These are phyloP conservation scores for Pseudochirops cupreus DNA, from an alignment of 2,797 vertebrate species.

Conservation along the genomic window DNA sequence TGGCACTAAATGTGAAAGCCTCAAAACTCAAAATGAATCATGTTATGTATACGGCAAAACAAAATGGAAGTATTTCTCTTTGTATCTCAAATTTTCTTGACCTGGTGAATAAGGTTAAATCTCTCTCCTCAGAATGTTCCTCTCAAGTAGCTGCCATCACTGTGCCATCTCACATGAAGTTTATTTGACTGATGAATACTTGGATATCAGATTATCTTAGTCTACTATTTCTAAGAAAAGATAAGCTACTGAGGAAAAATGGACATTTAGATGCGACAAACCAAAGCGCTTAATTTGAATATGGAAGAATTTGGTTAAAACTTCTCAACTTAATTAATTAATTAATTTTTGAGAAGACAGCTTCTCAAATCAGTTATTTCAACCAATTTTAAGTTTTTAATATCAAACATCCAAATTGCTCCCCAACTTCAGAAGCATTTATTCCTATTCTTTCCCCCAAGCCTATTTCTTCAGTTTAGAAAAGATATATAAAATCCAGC, in stretches of 20 bases:
- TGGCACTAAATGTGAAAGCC: constrained; percentile 69
- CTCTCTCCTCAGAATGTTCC: constrained; percentile 3
- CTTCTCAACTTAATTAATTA: background rate
- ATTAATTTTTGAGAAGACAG: too few species aligned
- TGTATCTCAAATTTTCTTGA: constrained; percentile 45
- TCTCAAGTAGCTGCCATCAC: constrained; percentile 17
- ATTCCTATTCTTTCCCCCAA: background rate
- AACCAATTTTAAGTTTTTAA: constrained; percentile 1
- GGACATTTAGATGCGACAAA: constrained; percentile 51
- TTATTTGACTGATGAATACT: constrained; percentile 55
- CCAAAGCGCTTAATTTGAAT: constrained; percentile 35
- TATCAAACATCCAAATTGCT: background rate
- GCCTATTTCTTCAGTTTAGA: background rate
- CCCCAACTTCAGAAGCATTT: constrained; percentile 28
- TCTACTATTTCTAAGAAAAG: constrained; percentile 22
- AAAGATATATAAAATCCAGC: background rate
- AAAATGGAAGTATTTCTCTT: constrained; percentile 35
- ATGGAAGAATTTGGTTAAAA: constrained; percentile 25
- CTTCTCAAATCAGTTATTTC: background rate
- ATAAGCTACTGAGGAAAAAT: constrained; percentile 42
- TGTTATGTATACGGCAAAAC: constrained; percentile 50
- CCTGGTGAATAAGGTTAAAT: constrained; percentile 7
- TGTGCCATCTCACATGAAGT: constrained; percentile 36
- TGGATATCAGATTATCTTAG: constrained; percentile 46
- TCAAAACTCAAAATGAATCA: constrained; percentile 46